These are phyloP conservation scores for Apotomis betuletana DNA, from an alignment of 2,888 invertebrate species.

Conservation along the genomic window DNA sequence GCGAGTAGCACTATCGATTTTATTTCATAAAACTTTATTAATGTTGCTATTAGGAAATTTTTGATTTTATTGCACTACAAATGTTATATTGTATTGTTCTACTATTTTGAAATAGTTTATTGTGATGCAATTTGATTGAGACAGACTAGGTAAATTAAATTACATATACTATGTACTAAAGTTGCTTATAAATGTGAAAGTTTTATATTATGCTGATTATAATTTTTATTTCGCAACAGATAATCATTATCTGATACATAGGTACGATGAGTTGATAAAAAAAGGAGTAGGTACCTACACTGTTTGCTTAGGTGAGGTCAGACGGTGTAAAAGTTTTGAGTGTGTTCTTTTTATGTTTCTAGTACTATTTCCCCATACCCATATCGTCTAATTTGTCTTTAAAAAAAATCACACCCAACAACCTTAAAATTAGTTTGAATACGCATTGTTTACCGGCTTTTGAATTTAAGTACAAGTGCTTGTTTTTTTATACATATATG, in stretches of 20 bases:
- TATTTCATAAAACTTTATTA: slow-evolving; percentile 41
- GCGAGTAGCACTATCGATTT: slow-evolving; percentile 66
- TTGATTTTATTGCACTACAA: slow-evolving; percentile 23
- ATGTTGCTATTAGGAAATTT: slow-evolving; percentile 44
- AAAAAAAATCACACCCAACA: too few species aligned
- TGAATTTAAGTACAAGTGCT: too few species aligned
- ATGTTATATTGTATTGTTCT: slow-evolving; percentile 24
- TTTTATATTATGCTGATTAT: slow-evolving; percentile 15
- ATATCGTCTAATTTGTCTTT: too few species aligned
- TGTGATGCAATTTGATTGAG: slow-evolving; percentile 23
- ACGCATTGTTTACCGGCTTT: too few species aligned
- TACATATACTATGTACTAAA: slow-evolving; percentile 22
- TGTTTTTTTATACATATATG: too few species aligned
- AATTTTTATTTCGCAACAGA: slow-evolving; percentile 4
- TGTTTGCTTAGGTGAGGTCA: too few species aligned
- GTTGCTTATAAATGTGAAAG: slow-evolving; percentile 31
- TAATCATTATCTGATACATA: background rate
- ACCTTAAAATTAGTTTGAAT: too few species aligned
- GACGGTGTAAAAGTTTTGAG: too few species aligned
- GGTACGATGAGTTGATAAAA: background rate
- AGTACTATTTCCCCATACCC: too few species aligned
- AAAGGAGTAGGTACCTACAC: background rate
- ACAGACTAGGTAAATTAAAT: slow-evolving; percentile 26
- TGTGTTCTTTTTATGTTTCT: too few species aligned
- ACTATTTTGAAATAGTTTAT: slow-evolving; percentile 31